Conservation (phyloP, 2,888 invertebrate genomes). For the Sarcophaga subvicina region DNA sequence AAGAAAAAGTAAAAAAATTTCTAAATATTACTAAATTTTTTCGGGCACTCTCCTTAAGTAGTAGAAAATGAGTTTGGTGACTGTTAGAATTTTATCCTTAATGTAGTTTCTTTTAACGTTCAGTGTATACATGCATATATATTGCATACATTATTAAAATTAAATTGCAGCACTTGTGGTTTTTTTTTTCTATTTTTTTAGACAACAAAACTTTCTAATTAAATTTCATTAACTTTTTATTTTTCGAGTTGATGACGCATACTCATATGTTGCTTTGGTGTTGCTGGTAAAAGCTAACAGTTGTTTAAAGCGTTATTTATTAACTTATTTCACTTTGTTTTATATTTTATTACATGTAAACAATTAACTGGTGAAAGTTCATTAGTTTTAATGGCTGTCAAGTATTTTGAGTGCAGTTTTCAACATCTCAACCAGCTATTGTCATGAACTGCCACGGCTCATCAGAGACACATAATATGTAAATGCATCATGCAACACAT, state of each 20-base stretch:
- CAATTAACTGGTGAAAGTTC: constrained; percentile 46
- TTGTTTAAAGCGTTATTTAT: constrained; percentile 28
- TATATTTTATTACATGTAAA: constrained; percentile 20
- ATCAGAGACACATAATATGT: not conserved
- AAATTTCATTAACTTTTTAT: constrained; percentile 28
- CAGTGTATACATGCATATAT: no score
- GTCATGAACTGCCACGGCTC: constrained; percentile 36
- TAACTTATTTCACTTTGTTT: constrained; percentile 20
- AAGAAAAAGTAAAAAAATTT: no score
- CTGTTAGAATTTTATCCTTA: no score
- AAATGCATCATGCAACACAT: not conserved
- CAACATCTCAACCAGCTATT: constrained; percentile 26
- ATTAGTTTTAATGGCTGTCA: constrained; percentile 66
- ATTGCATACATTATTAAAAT: not conserved
- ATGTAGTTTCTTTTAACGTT: no score
- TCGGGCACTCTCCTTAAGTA: no score
- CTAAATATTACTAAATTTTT: no score
- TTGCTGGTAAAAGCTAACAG: constrained; percentile 21
- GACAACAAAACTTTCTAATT: constrained; percentile 66
- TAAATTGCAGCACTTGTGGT: not conserved
- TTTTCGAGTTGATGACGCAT: constrained; percentile 6
- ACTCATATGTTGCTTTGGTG: constrained; percentile 9
- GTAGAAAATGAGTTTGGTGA: no score
- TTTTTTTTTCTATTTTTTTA: constrained; percentile 31
- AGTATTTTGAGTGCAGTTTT: constrained; percentile 57